A percentile compares a stretch with the other conserved stretches of the same genome.
Evolutionary conservation across 92 coral and sea anemone genomes (phyloP).

Genomic region (Nematostella vectensis): DNA sequence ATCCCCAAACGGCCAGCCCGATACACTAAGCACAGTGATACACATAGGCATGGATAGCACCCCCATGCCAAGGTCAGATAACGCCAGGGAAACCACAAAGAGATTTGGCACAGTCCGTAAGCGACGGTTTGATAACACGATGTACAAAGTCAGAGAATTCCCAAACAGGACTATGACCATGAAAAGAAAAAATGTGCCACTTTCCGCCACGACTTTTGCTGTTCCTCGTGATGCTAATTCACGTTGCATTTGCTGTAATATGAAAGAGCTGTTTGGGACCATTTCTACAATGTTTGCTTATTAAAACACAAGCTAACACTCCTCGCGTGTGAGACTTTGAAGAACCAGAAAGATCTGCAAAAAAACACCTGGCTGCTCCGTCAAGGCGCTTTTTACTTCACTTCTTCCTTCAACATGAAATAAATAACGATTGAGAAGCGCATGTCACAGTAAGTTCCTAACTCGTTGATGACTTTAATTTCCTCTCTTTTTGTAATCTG

Average conservation of each 20-base stretch:
- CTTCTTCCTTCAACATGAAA: too few relatives aligned
- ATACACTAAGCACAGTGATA: constrained; percentile 11
- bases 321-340: too few relatives aligned
- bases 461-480: too few relatives aligned
- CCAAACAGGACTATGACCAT: constrained; percentile 27
- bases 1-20: constrained; percentile 50
- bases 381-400: too few relatives aligned
- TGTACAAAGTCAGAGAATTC: constrained; percentile 31
- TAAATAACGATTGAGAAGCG: too few relatives aligned
- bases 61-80: constrained; percentile 48
- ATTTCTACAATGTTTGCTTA: too few relatives aligned
- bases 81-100: constrained; percentile 48
- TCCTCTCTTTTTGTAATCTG: too few relatives aligned
- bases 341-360: too few relatives aligned
- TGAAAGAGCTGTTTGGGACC: constrained; percentile 11
- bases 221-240: constrained; percentile 35
- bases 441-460: too few relatives aligned
- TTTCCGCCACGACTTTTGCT: constrained; percentile 18
- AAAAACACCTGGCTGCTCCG: too few relatives aligned
- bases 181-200: constrained; percentile 26
- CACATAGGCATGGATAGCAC: constrained; percentile 27
- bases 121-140: constrained; percentile 18
- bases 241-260: constrained; percentile 15
- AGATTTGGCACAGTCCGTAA: constrained; percentile 33
- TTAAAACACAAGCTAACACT: too few relatives aligned